Evolutionary conservation across 64 coral and sea anemone genomes (phyloP).

Genomic region (Dendronephthya gigantea): DNA sequence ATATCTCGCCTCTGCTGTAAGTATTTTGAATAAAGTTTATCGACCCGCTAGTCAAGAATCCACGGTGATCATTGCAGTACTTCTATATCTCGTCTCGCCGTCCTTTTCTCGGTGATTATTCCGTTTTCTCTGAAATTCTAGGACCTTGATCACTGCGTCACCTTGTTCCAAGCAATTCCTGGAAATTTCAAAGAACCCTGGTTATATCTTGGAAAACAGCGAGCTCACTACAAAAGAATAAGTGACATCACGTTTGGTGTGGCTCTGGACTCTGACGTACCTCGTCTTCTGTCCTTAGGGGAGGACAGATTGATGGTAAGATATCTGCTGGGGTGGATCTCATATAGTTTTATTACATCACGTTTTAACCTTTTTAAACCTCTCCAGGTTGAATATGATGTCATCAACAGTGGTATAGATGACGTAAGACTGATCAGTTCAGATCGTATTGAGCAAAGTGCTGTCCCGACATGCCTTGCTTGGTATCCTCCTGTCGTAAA

Average conservation of each 20-base stretch:
- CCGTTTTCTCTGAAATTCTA: not conserved
- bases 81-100: too few species aligned
- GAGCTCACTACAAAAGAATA: constrained; percentile 89
- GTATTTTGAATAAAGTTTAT: not conserved
- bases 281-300: constrained; percentile 62
- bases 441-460: constrained; percentile 95
- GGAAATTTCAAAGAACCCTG: constrained; percentile 50
- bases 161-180: constrained; percentile 64
- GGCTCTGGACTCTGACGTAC: constrained; percentile 62
- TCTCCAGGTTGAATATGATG: constrained; percentile 78
- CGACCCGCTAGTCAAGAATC: not conserved
- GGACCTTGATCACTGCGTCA: constrained; percentile 87
- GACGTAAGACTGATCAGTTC: constrained; percentile 71
- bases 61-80: too few species aligned
- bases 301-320: constrained; percentile 50
- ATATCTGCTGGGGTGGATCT: not conserved
- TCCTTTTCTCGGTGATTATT: too few species aligned
- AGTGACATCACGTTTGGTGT: constrained; percentile 80
- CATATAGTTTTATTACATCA: not conserved
- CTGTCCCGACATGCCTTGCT: constrained; percentile 79
- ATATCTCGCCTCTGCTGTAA: constrained; percentile 77
- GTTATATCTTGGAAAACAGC: constrained; percentile 87
- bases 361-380: not conserved
- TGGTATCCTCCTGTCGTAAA: constrained; percentile 99
- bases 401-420: constrained; percentile 76